phyloP scores from a whole-genome alignment of 2,888 invertebrate species.

The Merodon equestris region DNA sequence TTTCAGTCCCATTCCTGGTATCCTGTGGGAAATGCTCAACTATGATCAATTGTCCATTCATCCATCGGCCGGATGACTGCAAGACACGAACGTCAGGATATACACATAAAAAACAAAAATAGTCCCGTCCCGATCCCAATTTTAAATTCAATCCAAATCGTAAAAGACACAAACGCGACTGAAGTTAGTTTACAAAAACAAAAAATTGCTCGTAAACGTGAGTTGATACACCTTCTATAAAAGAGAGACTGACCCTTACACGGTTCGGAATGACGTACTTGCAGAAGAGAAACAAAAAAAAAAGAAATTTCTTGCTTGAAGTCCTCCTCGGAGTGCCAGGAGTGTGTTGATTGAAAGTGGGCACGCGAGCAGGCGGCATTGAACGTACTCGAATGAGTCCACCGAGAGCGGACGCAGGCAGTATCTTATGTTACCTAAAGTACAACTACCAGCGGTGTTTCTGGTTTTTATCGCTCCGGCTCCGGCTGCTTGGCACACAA shows the following conservation, averaged over 20 bases:
- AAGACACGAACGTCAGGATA: not conserved
- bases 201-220: constrained; percentile 36
- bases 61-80: constrained; percentile 6
- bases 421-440: constrained; percentile 24
- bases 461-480: constrained; percentile 20
- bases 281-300: constrained; percentile 6
- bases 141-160: constrained; percentile 60
- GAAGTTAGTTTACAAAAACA: constrained; percentile 11
- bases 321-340: constrained; percentile 28
- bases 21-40: constrained; percentile 46
- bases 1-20: constrained; percentile 10
- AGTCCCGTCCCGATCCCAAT: constrained; percentile 59
- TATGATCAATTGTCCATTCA: constrained; percentile 42
- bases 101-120: constrained; percentile 2
- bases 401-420: constrained; percentile 14
- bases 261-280: not conserved
- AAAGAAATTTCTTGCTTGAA: constrained; percentile 33
- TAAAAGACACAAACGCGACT: constrained; percentile 16
- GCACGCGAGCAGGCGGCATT: constrained; percentile 33
- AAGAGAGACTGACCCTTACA: constrained; percentile 1
- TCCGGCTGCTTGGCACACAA: too few relatives aligned
- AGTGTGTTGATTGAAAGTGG: constrained; percentile 63
- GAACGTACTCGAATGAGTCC: too few relatives aligned
- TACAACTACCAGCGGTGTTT: constrained; percentile 48
- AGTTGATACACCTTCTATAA: constrained; percentile 40